Base-by-base conservation (phyloP, 2,797 vertebrate genomes). In the Ceyx erithaca region DNA sequence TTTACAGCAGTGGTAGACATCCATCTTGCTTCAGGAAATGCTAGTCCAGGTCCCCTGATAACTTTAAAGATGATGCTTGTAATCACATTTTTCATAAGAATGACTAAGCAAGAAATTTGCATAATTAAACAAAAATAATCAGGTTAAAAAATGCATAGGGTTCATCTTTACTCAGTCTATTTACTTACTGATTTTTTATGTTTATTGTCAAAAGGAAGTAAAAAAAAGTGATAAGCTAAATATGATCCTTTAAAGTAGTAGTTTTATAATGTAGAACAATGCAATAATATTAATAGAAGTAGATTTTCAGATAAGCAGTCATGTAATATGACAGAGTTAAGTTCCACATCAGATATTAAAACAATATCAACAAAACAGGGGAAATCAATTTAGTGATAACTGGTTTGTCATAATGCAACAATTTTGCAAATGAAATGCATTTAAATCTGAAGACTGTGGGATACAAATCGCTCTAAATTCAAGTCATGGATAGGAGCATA, bases 81-180 rank as follows among this genome's bases (percentile, higher is more conserved):
- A 51, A 51, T 51, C 49, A 28, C 26, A 28, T 28, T 28, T 26
- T 51, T 51, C 23, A 35, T 21, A 26, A 31, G 14, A 85, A 90
- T 40, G 68, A 82, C 9, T 80, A 80, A 83, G 14, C 35, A 75
- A 92, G 26, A 92, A 61, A 85, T 4, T 78, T 93, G 64, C 16
- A 51, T 88, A 91, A 87, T 95, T 82, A 91, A 93, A 75, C 14
- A 35, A 57, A 92, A 96, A 82, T 46, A 86, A 72, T 33, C n/a
- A 91, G 14, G 14, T 46, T 73, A 85, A 31, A 89, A 90, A 92
- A 92, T 81, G 7, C 4, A 43, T 30, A 64, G 9, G 22, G 76
- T 79, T 83, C 1, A 0, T 89, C 49, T 55, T 61, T 72, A 84
- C 17, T 87, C 7, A 2, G 21, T 15, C 31, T 84, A 31, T 66